These are phyloP conservation scores for Zoanthus sociatus DNA, from an alignment of 92 coral and sea anemone species.

Conservation along the genomic window DNA sequence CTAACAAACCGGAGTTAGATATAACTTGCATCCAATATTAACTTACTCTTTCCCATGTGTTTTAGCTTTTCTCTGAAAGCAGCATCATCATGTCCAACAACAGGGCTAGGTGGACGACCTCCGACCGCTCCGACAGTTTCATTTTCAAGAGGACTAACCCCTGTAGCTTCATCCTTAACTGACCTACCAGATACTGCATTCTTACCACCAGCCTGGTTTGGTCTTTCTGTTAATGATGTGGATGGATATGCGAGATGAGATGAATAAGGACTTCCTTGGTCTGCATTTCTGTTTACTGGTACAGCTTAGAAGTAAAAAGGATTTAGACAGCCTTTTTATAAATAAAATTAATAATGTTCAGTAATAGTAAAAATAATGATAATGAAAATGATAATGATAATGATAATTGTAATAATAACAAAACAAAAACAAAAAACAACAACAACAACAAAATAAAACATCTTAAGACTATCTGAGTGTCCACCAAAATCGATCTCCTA, in stretches of 20 bases:
- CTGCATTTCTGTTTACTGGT: neutral
- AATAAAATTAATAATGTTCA: no score
- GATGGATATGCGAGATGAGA: neutral
- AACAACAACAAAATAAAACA: no score
- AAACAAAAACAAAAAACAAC: no score
- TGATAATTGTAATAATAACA: no score
- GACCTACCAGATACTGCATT: neutral
- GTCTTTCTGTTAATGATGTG: neutral
- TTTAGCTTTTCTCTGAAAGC: constrained; percentile 77
- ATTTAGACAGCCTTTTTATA: no score
- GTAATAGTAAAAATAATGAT: no score
- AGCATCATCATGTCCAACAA: constrained; percentile 65
- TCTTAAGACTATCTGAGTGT: no score
- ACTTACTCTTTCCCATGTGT: constrained; percentile 94
- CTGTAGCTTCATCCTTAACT: neutral
- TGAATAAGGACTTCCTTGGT: neutral
- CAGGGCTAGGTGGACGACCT: constrained; percentile 26
- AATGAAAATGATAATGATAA: no score
- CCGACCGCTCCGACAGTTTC: neutral
- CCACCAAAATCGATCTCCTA: no score
- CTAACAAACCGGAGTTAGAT: neutral
- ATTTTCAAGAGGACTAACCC: neutral
- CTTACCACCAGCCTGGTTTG: neutral
- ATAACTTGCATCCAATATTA: neutral
- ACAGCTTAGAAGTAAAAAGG: neutral